Conservation (phyloP, 2,113 vertebrate genomes). For the Forbesichthys agassizii region DNA sequence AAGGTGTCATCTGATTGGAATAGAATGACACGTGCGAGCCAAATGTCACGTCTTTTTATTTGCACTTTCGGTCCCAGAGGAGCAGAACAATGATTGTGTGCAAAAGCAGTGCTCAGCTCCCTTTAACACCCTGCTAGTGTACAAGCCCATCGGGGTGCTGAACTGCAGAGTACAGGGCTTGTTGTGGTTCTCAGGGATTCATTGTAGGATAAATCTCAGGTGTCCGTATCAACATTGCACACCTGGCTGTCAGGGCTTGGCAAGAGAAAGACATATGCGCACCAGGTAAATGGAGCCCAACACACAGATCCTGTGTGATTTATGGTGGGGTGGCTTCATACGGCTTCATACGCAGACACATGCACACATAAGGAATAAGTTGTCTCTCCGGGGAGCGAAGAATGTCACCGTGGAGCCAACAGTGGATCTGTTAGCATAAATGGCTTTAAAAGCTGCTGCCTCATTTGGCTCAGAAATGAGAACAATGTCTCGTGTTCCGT, state of each 20-base stretch:
- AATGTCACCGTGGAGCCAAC: conserved; percentile 1
- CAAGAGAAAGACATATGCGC: conserved; percentile 36
- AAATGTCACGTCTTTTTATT: neutral
- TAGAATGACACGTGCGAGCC: neutral
- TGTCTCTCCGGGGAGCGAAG: conserved; percentile 3
- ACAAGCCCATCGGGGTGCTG: too few relatives aligned
- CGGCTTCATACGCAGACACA: conserved; percentile 6
- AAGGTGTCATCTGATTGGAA: conserved; percentile 3
- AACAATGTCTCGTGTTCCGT: neutral
- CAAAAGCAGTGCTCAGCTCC: too few relatives aligned
- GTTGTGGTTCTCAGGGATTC: neutral
- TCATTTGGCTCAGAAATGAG: neutral
- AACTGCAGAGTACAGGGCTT: too few relatives aligned
- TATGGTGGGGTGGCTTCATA: neutral
- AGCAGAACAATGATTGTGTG: neutral
- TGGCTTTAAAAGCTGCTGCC: neutral
- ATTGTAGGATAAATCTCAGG: neutral
- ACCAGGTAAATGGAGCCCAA: conserved; percentile 14
- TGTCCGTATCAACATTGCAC: conserved; percentile 6
- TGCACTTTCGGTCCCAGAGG: neutral
- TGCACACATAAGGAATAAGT: neutral
- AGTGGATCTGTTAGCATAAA: conserved; percentile 9
- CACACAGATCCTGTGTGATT: conserved; percentile 20
- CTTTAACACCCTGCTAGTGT: too few relatives aligned
- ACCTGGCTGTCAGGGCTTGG: conserved; percentile 1